These are phyloP conservation scores for Capromys pilorides DNA, from an alignment of 2,797 vertebrate genomes.

Conservation along the genomic window DNA sequence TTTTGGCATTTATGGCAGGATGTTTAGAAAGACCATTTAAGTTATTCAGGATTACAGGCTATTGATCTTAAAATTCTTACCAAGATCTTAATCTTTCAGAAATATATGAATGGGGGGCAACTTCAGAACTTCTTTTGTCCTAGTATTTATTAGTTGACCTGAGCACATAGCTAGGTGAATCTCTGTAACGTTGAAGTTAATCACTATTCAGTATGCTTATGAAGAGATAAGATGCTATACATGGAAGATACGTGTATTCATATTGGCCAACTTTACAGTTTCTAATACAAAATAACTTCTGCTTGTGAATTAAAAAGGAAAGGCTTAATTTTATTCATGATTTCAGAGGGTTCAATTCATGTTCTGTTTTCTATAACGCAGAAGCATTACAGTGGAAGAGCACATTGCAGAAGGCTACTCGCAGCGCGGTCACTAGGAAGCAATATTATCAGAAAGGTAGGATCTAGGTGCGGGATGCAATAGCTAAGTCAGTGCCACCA, in stretches of 20 bases:
- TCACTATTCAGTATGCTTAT: not conserved
- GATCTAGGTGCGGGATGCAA: not conserved
- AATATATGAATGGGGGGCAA: not conserved
- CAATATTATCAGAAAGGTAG: not conserved
- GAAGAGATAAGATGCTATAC: not conserved
- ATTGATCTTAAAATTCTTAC: not conserved
- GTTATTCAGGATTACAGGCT: not conserved
- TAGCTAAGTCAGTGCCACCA: no score
- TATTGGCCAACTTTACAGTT: not conserved
- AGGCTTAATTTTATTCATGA: not conserved
- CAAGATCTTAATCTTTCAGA: not conserved
- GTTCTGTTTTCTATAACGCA: not conserved
- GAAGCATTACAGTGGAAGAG: not conserved
- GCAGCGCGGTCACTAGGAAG: not conserved
- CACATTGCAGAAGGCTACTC: not conserved
- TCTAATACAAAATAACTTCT: not conserved
- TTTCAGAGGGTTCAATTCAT: not conserved
- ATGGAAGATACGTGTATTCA: not conserved
- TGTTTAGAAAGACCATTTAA: not conserved
- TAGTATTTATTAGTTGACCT: not conserved
- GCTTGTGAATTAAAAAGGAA: not conserved
- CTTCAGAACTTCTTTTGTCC: not conserved
- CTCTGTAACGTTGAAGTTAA: not conserved
- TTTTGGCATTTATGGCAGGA: accelerated
- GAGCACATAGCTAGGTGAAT: not conserved